phyloP scores from a whole-genome alignment of 2,888 invertebrate species.

The Sipha maydis region DNA sequence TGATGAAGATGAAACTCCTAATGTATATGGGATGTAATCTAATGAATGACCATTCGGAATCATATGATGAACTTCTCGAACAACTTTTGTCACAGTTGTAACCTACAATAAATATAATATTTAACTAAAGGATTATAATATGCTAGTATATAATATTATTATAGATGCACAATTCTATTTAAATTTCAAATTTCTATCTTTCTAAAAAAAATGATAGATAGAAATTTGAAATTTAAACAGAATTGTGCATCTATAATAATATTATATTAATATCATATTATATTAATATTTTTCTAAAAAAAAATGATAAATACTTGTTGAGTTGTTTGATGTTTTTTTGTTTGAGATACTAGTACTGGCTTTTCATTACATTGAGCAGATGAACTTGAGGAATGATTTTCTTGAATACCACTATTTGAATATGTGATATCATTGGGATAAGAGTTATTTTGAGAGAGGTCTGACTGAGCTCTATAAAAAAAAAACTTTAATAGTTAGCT shows the following conservation, averaged over 20 bases:
- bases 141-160: too few relatives aligned
- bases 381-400: conserved; percentile 74
- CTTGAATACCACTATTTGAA: conserved; percentile 73
- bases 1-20: conserved; percentile 51
- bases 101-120: conserved; percentile 69
- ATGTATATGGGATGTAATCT: conserved; percentile 66
- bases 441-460: conserved; percentile 68
- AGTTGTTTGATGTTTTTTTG: conserved; percentile 76
- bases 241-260: too few relatives aligned
- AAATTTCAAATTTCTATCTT: not conserved
- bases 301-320: conserved; percentile 70
- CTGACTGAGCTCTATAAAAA: conserved; percentile 67
- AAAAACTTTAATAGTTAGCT: not conserved
- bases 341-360: conserved; percentile 72
- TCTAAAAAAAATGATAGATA: conserved; percentile 65
- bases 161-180: not conserved
- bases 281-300: too few relatives aligned
- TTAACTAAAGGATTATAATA: not conserved
- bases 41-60: conserved; percentile 70
- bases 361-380: conserved; percentile 69
- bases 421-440: conserved; percentile 67
- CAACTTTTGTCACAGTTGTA: conserved; percentile 78
- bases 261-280: too few relatives aligned
- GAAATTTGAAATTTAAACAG: too few relatives aligned
- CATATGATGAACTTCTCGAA: conserved; percentile 74